Conservation (phyloP, 2,888 invertebrate species). For the Cryptocephalus primarius region DNA sequence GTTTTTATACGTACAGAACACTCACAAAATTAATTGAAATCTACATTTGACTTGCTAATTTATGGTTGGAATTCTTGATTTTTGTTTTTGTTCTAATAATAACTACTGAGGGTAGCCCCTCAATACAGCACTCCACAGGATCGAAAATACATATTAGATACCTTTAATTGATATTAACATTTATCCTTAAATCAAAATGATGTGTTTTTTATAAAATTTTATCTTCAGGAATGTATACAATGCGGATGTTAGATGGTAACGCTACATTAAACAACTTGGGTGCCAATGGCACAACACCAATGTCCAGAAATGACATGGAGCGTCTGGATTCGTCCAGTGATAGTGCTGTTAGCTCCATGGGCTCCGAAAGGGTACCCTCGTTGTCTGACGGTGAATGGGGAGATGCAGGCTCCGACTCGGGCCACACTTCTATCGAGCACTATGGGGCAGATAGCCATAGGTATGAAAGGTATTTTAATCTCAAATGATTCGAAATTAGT, state of each 20-base stretch:
- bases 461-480: constrained; percentile 43
- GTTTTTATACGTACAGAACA: too few relatives aligned
- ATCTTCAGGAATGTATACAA: constrained; percentile 69
- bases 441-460: constrained; percentile 67
- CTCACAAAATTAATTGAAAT: too few relatives aligned
- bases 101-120: too few relatives aligned
- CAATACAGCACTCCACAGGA: too few relatives aligned
- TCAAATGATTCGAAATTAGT: neutral
- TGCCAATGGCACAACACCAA: constrained; percentile 30
- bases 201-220: neutral
- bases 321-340: constrained; percentile 79
- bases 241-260: constrained; percentile 66
- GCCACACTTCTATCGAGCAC: constrained; percentile 49
- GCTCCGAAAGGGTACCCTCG: constrained; percentile 79
- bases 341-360: constrained; percentile 88
- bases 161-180: too few relatives aligned
- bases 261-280: constrained; percentile 30
- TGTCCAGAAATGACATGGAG: constrained; percentile 44
- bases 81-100: too few relatives aligned
- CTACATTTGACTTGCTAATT: too few relatives aligned
- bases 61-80: too few relatives aligned
- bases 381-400: constrained; percentile 87
- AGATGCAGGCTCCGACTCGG: constrained; percentile 75
- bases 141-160: too few relatives aligned
- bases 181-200: too few relatives aligned